These are phyloP conservation scores for Drosophila phalerata DNA, from an alignment of 2,888 invertebrate species.

Conservation along the genomic window DNA sequence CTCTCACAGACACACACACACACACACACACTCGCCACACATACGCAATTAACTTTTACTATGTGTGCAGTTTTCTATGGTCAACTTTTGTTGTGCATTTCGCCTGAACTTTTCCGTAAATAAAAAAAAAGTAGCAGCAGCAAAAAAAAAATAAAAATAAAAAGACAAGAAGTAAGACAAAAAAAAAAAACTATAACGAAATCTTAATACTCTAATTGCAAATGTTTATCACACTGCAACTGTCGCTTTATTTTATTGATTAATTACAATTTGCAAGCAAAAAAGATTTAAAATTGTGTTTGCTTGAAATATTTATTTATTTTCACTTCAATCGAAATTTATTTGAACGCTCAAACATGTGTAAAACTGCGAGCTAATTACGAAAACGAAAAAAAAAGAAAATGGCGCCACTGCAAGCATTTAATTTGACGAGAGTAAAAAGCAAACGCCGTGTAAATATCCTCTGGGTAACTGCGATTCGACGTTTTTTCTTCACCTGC, in stretches of 20 bases:
- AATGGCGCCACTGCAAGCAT: background rate
- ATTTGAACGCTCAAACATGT: constrained; percentile 12
- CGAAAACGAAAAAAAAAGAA: background rate
- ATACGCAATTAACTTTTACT: constrained; percentile 79
- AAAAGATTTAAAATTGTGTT: constrained; percentile 8
- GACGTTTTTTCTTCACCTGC: constrained; percentile 1
- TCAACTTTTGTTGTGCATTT: constrained; percentile 79
- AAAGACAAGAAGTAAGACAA: constrained; percentile 37
- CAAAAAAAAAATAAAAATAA: constrained; percentile 32
- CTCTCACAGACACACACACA: constrained; percentile 31
- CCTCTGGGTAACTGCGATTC: constrained; percentile 4
- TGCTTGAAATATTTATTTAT: constrained; percentile 21
- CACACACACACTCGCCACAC: constrained; percentile 42
- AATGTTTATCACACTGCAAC: background rate
- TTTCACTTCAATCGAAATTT: constrained; percentile 20
- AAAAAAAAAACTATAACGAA: constrained; percentile 23
- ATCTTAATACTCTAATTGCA: constrained; percentile 34
- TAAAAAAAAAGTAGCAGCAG: constrained; percentile 60
- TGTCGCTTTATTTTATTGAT: background rate
- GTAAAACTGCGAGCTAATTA: constrained; percentile 24
- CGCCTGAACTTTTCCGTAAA: constrained; percentile 74
- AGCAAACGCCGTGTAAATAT: constrained; percentile 17
- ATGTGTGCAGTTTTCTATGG: constrained; percentile 67
- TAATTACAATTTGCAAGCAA: constrained; percentile 1
- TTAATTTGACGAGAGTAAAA: constrained; percentile 16